Evolutionary conservation across 2,888 invertebrate genomes (phyloP), one percentile per base, ranked within the genome.

Genomic region (Noctua janthe): DNA sequence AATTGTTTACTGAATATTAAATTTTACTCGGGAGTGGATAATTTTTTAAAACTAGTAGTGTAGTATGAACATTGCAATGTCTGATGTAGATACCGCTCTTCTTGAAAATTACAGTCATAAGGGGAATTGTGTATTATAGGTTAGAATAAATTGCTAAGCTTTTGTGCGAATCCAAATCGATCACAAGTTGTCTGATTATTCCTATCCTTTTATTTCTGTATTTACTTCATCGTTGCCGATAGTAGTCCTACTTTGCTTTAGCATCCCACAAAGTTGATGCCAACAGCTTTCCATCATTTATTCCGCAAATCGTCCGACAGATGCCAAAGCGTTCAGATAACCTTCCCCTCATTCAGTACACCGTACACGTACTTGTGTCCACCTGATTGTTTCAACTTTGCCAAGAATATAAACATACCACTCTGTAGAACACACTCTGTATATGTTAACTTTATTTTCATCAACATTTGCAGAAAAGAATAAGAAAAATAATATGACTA

Each of bases 201-300:
- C 47, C 13, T 39, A 39, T 39, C 23, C 39, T 47, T 23, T n/a
- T 77, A 1, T 20, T 67, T 11, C 15, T 5, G 13, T 35, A 17
- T 56, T 39, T 70, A 62, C 6, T 70, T 39, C n/a, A 39, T n/a
- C n/a, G 29, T 56, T 71, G 39, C 23, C 76, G 64, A 49, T 20
- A 43, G 39, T 70, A 73, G 39, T 43, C 35, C 39, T 43, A 76
- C 80, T 86, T 85, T 86, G 76, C 43, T 49, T 76, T 62, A 47
- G n/a, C 51, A 54, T 62, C 69, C 29, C 74, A 29, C 39, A 66
- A 67, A 69, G 72, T 35, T 20, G 20, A 13, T 35, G 70, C 85
- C 86, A 47, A 13, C 78, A 79, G 79, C 79, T 85, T 82, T 80
- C 85, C 70, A 76, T 87, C 76, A 82, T 70, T 76, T 79, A 81